Conservation (phyloP, 1,140 invertebrate genomes). For the Lysiphlebus fabarum region DNA sequence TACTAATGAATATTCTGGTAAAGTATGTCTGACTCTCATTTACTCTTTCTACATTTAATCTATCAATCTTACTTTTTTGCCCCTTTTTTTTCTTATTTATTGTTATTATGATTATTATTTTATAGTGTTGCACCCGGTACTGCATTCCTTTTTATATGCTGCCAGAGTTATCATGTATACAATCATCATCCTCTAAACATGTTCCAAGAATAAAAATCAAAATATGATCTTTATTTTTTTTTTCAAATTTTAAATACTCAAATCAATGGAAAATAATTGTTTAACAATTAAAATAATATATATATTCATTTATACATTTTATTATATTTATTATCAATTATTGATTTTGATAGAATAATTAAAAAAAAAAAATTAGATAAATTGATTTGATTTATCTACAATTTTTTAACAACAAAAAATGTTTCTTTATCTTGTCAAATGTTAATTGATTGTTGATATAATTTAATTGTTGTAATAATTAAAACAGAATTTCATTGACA, state of each 20-base stretch:
- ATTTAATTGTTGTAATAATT: too few species aligned
- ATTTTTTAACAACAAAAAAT: too few species aligned
- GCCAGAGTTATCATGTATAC: slow-evolving; percentile 17
- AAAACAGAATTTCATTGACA: too few species aligned
- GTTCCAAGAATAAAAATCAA: slow-evolving; percentile 24
- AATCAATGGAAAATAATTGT: too few species aligned
- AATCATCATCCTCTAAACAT: slow-evolving; percentile 22
- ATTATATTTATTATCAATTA: too few species aligned
- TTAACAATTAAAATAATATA: too few species aligned
- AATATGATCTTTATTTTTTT: neutral
- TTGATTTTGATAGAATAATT: too few species aligned
- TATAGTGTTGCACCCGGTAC: slow-evolving; percentile 6
- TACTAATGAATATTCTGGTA: slow-evolving; percentile 43
- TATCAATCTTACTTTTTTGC: neutral
- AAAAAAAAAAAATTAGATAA: too few species aligned
- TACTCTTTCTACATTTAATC: slow-evolving; percentile 16
- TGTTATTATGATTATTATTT: neutral
- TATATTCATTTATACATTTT: too few species aligned
- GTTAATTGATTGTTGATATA: too few species aligned
- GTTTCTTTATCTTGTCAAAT: too few species aligned
- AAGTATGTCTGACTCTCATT: slow-evolving; percentile 8
- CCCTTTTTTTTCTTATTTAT: neutral
- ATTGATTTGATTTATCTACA: too few species aligned
- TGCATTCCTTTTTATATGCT: slow-evolving; percentile 30
- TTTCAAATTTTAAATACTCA: neutral